These are phyloP conservation scores for Agrotis exclamationis DNA, from an alignment of 2,888 invertebrate species.

Conservation along the genomic window DNA sequence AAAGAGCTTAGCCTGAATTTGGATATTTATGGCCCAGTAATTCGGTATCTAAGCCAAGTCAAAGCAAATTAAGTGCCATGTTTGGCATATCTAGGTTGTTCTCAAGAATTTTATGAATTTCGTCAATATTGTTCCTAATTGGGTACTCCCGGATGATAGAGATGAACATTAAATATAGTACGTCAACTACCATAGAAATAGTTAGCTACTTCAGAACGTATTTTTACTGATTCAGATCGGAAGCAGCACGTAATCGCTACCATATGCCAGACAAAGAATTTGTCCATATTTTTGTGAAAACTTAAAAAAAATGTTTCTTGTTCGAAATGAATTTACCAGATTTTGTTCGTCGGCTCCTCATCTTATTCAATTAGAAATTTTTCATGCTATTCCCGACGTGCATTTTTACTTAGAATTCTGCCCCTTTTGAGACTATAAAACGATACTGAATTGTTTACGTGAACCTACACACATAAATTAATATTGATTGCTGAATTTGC, in stretches of 20 bases:
- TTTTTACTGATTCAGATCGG: too few relatives aligned
- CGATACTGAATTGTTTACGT: slow-evolving; percentile 61
- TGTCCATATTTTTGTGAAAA: not conserved
- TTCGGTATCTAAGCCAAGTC: too few relatives aligned
- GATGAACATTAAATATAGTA: too few relatives aligned
- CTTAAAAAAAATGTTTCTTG: not conserved
- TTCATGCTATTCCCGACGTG: slow-evolving; percentile 47
- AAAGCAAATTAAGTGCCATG: too few relatives aligned
- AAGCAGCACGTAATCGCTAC: not conserved
- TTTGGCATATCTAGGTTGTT: too few relatives aligned
- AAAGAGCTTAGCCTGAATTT: too few relatives aligned
- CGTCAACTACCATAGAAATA: too few relatives aligned
- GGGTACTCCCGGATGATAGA: too few relatives aligned
- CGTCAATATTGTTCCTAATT: too few relatives aligned
- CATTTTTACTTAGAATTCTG: slow-evolving; percentile 37
- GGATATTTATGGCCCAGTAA: too few relatives aligned
- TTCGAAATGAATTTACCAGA: slow-evolving; percentile 17
- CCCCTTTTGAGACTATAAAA: slow-evolving; percentile 27
- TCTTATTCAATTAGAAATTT: not conserved
- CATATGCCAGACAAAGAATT: not conserved
- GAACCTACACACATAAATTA: slow-evolving; percentile 43
- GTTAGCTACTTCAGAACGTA: too few relatives aligned
- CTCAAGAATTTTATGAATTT: too few relatives aligned
- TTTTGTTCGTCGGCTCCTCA: slow-evolving; percentile 42
- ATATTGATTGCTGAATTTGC: slow-evolving; percentile 43